Conservation (phyloP, 2,113 vertebrate genomes). For the Microcebus lehilahytsara region DNA sequence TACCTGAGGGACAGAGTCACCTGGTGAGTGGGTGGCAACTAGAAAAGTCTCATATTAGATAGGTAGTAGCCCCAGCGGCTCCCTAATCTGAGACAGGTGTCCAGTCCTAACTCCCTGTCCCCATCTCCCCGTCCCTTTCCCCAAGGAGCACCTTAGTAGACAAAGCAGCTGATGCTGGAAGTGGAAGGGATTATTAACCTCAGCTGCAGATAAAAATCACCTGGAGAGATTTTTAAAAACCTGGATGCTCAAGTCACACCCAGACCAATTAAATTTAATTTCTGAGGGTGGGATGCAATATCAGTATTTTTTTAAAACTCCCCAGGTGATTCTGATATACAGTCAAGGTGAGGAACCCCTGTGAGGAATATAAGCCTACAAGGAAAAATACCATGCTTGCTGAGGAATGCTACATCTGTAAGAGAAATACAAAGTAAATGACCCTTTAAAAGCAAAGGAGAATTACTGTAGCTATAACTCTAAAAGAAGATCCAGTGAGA, state of each 20-base stretch:
- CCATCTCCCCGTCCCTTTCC: too few species aligned
- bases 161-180: background rate
- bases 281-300: background rate
- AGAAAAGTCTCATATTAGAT: background rate
- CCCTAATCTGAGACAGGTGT: background rate
- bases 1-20: background rate
- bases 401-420: background rate
- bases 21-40: background rate
- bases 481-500: background rate
- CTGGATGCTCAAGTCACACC: background rate
- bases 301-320: background rate
- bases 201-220: background rate
- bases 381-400: background rate
- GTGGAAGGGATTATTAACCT: background rate
- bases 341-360: background rate
- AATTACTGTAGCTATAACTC: background rate
- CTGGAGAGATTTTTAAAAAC: background rate
- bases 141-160: background rate
- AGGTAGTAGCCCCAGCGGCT: background rate
- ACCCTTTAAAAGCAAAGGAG: background rate
- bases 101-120: too few species aligned
- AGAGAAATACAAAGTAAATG: background rate
- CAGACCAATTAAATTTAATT: background rate
- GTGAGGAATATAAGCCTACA: background rate
- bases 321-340: background rate